Evolutionary conservation across 2,113 vertebrate species (phyloP), one percentile per base, ranked within the genome.

Genomic region (Hyperopisus bebe): DNA sequence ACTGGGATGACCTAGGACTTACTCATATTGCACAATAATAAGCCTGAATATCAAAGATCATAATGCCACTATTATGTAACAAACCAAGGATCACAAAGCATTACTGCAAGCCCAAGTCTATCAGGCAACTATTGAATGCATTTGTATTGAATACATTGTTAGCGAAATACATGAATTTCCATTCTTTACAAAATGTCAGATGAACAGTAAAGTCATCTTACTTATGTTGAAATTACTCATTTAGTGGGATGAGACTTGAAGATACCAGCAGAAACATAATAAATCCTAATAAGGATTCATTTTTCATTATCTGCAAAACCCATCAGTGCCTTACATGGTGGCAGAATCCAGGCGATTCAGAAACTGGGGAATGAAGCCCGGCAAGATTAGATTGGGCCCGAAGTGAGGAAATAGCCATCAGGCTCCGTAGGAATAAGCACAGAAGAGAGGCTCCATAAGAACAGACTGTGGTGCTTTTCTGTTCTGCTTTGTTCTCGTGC

Each of bases 181-280:
- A 51, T 53, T 87, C 48, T 27, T 27, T 87, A 87, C 48, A 53
- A 87, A 87, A 87, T 53, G 50, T 53, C 50, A 87, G 47, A 19
- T 55, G 48, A 87, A 7, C 50, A 8, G 13, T 87, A 53, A 87
- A 31, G 85, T 87, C 50, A 31, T 87, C 46, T 87, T 47, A 47
- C 82, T 87, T 31, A 51, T 48, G 47, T 55, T 19, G n/a, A 31
- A 53, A 53, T 87, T 87, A 19, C 13, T 53, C 50, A 87, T 53
- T 87, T 39, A 55, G 85, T 87, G 85, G 50, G 19, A 39, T 55
- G 31, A 42, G 6, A 53, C 27, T 35, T 39, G 27, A 35, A 55
- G 27, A 39, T 39, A 31, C 5, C 31, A 87, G 46, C 19, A 35
- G 85, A 53, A 31, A 53, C 27, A 55, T 86, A 31, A 27, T 50